Evolutionary conservation across 2,113 vertebrate species (phyloP), one percentile per base, ranked within the genome.

Genomic region (Raja brachyura): DNA sequence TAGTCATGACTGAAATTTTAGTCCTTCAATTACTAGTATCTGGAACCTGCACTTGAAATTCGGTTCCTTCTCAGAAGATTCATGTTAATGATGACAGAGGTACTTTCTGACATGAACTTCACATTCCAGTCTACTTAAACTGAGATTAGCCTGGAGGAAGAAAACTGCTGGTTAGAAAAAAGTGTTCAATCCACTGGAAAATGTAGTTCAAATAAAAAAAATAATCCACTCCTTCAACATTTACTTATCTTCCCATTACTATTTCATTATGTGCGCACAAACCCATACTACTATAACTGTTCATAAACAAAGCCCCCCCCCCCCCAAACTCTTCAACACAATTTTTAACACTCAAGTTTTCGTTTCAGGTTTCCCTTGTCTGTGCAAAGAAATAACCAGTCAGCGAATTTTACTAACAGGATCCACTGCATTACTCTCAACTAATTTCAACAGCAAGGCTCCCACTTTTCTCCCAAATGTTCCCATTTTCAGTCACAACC

Each of bases 1-100:
- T 98, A 96, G 98, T 98, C 98, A 99, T 99, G 96, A 93, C 93
- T 93, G 94, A 94, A 95, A 94, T 0, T 85, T 93, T 94, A 94
- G 4, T 76, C 94, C 94, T 94, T 95, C 94, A 96, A 95, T 96
- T 93, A 95, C 54, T 90, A 96, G 96, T 94, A 31, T 76, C 94
- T 93, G 95, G 94, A 88, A 88, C 59, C n/a, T 14, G n/a, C 54
- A 48, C 1, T 11, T 73, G 25, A 73, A 73, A 95, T 1, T 93
- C 95, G 95, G 94, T 1, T 93, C 78, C 93, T 93, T 25, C 93
- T 95, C 5, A 76, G 94, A 95, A 96, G 96, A 96, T 96, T 96
- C 96, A 97, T 97, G 95, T 96, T 96, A 95, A 94, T 94, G 39
- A 73, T 14, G 68, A 73, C 20, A 73, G 33, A 73, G 66, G 31